Evolutionary conservation across 1,140 invertebrate genomes (phyloP).

Genomic region (Hycleus cichorii): DNA sequence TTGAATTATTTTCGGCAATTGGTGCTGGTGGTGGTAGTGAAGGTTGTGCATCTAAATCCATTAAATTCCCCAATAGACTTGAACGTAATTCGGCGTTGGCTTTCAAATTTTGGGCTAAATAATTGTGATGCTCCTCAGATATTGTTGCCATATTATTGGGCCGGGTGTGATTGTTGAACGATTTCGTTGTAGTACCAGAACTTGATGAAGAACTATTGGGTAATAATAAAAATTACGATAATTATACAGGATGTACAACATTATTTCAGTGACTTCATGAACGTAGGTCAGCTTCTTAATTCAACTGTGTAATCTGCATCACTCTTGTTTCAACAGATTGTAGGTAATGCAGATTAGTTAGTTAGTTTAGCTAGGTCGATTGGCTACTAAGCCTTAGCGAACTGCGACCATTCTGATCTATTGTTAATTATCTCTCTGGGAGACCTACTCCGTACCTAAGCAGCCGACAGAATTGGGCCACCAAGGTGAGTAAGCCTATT

Average conservation of each 20-base stretch:
- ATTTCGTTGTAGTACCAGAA: conserved; percentile 28
- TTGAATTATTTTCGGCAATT: neutral
- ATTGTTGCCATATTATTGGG: conserved; percentile 27
- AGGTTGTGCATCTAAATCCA: conserved; percentile 21
- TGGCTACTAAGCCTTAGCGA: too few relatives aligned
- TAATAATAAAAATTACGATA: neutral
- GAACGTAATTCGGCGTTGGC: conserved; percentile 34
- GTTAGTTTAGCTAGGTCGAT: too few relatives aligned
- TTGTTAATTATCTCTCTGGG: too few relatives aligned
- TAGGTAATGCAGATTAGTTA: too few relatives aligned
- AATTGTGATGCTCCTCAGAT: conserved; percentile 31
- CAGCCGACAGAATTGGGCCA: too few relatives aligned
- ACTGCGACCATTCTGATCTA: too few relatives aligned
- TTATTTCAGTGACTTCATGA: too few relatives aligned
- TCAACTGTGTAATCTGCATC: too few relatives aligned
- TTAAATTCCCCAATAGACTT: conserved; percentile 29
- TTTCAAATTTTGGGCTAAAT: conserved; percentile 35
- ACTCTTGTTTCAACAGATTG: too few relatives aligned
- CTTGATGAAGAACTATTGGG: conserved; percentile 26
- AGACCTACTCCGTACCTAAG: too few relatives aligned
- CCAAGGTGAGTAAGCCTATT: too few relatives aligned
- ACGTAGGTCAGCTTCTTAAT: too few relatives aligned
- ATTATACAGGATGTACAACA: neutral
- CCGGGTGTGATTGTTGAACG: conserved; percentile 19
- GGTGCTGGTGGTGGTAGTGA: neutral